A percentile compares a stretch with the other conserved stretches of the same genome.
Conservation (phyloP, 2,113 vertebrate species). For the Cebus imitator region DNA sequence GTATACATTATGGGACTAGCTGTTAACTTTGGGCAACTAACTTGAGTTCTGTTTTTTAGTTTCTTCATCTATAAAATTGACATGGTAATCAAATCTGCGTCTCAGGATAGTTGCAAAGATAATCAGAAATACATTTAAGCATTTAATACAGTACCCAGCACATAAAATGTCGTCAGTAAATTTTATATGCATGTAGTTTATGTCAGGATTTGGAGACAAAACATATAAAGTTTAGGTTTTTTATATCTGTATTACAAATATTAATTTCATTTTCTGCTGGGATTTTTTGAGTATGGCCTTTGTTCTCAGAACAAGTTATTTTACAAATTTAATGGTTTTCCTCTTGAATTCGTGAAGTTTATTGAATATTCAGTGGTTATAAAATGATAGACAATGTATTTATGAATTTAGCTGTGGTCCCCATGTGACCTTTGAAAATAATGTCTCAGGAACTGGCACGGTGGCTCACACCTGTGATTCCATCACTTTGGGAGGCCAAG, state of each 20-base stretch:
- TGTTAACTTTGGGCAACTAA: neutral
- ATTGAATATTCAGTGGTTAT: neutral
- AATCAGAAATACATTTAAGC: neutral
- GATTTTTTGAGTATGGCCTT: neutral
- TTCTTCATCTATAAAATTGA: neutral
- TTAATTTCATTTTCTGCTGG: neutral
- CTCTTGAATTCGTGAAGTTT: neutral
- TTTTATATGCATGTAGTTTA: neutral
- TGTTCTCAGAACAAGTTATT: slow-evolving; percentile 20
- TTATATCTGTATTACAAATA: neutral
- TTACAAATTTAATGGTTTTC: neutral
- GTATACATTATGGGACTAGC: too few species aligned
- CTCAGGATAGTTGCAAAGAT: neutral
- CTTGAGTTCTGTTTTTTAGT: neutral
- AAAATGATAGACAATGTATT: neutral
- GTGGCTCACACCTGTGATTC: too few species aligned
- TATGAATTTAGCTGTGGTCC: neutral
- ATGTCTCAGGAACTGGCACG: neutral
- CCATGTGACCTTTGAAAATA: neutral
- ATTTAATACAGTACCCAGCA: neutral
- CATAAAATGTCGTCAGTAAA: neutral
- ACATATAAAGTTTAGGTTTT: neutral
- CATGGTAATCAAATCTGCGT: neutral
- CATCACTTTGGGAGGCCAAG: too few species aligned
- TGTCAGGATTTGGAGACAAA: neutral